These are phyloP conservation scores for Podabrus alpinus DNA, from an alignment of 2,888 invertebrate species.

Conservation along the genomic window DNA sequence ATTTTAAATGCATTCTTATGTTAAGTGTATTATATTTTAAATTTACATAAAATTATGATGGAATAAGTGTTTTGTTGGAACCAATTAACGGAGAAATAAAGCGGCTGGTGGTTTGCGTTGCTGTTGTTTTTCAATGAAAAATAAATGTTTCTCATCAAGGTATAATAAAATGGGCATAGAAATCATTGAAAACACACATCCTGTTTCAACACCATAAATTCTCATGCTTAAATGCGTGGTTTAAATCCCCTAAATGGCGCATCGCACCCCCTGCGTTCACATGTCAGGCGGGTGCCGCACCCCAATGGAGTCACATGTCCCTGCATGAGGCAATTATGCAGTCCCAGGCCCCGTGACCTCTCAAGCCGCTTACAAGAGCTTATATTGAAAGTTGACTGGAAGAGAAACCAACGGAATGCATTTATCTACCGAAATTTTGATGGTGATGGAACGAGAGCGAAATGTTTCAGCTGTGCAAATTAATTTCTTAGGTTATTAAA, in stretches of 20 bases:
- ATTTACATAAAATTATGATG: constrained; percentile 7
- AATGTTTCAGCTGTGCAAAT: neutral
- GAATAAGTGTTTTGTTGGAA: neutral
- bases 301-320: constrained; percentile 25
- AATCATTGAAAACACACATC: neutral
- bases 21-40: constrained; percentile 8
- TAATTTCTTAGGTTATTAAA: neutral
- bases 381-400: constrained; percentile 28
- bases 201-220: constrained; percentile 26
- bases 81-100: neutral
- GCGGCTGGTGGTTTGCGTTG: neutral
- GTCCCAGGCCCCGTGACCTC: constrained; percentile 29
- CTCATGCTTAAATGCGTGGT: constrained; percentile 26
- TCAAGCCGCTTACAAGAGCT: constrained; percentile 32
- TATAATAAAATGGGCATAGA: neutral
- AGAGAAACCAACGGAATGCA: constrained; percentile 26
- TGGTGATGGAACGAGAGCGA: neutral
- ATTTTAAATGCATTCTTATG: constrained; percentile 17
- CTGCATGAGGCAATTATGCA: constrained; percentile 30
- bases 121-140: neutral
- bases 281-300: constrained; percentile 29
- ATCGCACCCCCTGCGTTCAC: constrained; percentile 27
- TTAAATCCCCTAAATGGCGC: constrained; percentile 30
- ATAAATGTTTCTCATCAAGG: neutral
- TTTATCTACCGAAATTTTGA: constrained; percentile 9